phyloP scores from a whole-genome alignment of 2,888 invertebrate species.

The Tanytarsus gracilentus region DNA sequence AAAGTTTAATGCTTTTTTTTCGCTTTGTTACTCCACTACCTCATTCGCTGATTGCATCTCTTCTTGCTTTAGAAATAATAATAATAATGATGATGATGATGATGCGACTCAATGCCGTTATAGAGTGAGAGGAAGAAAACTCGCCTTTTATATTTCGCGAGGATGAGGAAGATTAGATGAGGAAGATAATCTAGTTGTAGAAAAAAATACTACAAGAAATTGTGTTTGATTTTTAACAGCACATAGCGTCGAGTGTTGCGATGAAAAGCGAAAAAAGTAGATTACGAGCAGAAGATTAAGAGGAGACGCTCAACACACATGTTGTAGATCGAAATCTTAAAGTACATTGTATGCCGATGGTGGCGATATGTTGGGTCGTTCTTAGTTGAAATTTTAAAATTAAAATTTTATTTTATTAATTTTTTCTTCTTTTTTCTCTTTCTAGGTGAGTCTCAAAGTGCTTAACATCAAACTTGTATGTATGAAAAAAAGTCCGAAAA shows the following conservation, averaged over 20 bases:
- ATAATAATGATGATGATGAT: too few species aligned
- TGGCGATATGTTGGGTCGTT: not conserved
- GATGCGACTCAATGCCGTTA: too few species aligned
- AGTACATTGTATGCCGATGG: slow-evolving; percentile 1
- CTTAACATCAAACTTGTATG: too few species aligned
- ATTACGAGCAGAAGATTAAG: slow-evolving; percentile 26
- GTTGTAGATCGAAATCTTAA: slow-evolving; percentile 17
- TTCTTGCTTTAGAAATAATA: slow-evolving; percentile 1
- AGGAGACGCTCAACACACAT: slow-evolving; percentile 10
- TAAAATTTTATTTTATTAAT: too few species aligned
- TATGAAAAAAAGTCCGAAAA: too few species aligned
- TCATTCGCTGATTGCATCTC: slow-evolving; percentile 18
- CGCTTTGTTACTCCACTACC: not conserved
- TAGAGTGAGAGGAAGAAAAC: not conserved
- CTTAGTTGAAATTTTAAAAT: too few species aligned
- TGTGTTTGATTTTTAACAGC: slow-evolving; percentile 1
- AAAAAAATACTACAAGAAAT: slow-evolving; percentile 1
- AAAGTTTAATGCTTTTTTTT: slow-evolving; percentile 25
- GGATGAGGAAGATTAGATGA: not conserved
- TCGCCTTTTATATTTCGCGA: not conserved
- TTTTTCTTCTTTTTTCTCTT: too few species aligned
- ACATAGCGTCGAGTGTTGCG: not conserved
- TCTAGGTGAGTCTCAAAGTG: too few species aligned
- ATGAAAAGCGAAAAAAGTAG: not conserved
- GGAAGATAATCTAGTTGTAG: not conserved